Conservation (phyloP, 2,113 vertebrate species). For the Hemiprocne comata region DNA sequence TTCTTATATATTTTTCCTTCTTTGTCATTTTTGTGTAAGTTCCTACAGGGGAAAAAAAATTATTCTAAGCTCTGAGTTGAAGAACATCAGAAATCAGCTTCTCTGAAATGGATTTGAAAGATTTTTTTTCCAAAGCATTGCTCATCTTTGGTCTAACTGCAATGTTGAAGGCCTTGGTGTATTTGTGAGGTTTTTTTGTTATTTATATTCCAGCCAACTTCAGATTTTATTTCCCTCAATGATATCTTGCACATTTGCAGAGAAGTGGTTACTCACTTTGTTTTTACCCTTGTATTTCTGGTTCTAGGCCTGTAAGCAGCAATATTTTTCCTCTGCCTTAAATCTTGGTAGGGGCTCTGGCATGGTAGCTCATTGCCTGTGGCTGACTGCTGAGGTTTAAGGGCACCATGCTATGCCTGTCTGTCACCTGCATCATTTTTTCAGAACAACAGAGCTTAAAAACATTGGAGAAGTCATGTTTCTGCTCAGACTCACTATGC, state of each 20-base stretch:
- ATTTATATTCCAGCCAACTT: neutral
- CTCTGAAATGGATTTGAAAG: conserved; percentile 22
- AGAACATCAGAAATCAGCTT: conserved; percentile 39
- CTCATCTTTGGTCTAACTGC: conserved; percentile 1
- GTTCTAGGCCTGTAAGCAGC: neutral
- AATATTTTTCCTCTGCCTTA: neutral
- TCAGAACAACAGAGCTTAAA: neutral
- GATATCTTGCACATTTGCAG: neutral
- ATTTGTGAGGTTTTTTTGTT: neutral
- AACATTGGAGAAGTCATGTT: neutral
- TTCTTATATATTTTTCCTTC: conserved; percentile 64
- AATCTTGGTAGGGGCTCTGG: neutral
- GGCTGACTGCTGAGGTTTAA: neutral
- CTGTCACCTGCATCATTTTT: neutral
- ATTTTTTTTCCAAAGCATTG: neutral
- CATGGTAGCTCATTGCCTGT: accelerated
- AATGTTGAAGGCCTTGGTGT: neutral
- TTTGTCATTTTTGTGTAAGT: conserved; percentile 48
- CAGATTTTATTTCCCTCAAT: neutral
- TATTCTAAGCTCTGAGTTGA: neutral
- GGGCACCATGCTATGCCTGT: neutral
- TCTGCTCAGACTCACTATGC: neutral
- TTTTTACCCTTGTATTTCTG: neutral
- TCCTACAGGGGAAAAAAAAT: neutral
- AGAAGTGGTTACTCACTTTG: neutral